phyloP scores from a whole-genome alignment of 1,140 invertebrate species.

The Centruroides sculpturatus region DNA sequence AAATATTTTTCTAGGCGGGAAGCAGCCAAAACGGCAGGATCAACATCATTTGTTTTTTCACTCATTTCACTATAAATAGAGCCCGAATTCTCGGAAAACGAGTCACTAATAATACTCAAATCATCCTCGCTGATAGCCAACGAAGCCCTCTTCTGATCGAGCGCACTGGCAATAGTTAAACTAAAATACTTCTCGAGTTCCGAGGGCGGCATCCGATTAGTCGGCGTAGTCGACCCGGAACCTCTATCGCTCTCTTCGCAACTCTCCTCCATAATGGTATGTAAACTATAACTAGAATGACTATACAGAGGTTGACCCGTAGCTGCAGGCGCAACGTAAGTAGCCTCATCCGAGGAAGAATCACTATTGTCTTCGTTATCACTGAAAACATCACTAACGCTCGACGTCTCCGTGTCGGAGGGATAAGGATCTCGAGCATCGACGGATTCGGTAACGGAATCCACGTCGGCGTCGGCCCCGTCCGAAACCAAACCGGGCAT shows the following conservation, averaged over 20 bases:
- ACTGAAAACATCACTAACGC: too few relatives aligned
- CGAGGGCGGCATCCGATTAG: conserved; percentile 37
- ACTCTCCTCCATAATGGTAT: conserved; percentile 84
- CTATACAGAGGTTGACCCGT: conserved; percentile 24
- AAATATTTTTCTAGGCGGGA: conserved; percentile 85
- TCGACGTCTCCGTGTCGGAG: too few relatives aligned
- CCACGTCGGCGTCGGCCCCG: too few relatives aligned
- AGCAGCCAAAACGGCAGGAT: conserved; percentile 55
- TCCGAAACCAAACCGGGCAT: too few relatives aligned
- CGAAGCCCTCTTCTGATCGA: background rate
- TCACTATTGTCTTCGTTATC: conserved; percentile 2
- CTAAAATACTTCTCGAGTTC: conserved; percentile 85
- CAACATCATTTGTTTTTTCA: conserved; percentile 25
- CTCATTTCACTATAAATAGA: conserved; percentile 7
- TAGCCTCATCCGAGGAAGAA: conserved; percentile 10
- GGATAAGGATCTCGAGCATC: too few relatives aligned
- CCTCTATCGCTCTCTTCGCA: conserved; percentile 55
- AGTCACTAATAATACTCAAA: conserved; percentile 34
- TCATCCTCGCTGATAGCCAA: conserved; percentile 5
- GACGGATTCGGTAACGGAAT: too few relatives aligned
- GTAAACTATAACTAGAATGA: conserved; percentile 49
- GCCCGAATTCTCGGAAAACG: conserved; percentile 49
- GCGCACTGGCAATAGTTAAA: conserved; percentile 46
- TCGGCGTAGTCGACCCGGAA: conserved; percentile 6
- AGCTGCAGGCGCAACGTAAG: conserved; percentile 24